A percentile compares a stretch with the other conserved stretches of the same genome.
Evolutionary conservation across 2,888 invertebrate genomes (phyloP).

Genomic region (Desoria tigrina): DNA sequence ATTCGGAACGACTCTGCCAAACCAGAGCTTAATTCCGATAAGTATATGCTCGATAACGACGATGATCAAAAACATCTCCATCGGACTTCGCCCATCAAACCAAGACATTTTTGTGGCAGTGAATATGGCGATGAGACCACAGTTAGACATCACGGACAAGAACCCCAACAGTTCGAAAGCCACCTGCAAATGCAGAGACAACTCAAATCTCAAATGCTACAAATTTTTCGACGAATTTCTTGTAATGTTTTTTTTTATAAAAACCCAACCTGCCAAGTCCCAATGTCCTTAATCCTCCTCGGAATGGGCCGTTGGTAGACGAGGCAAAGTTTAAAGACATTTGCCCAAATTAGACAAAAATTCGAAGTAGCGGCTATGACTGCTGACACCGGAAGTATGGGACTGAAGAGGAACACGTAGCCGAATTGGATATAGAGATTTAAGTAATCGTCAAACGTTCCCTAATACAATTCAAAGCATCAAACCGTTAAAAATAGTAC

Average conservation of each 20-base stretch:
- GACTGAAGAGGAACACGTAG: constrained; percentile 28
- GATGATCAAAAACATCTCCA: constrained; percentile 10
- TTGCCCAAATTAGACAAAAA: constrained; percentile 13
- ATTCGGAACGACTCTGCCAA: constrained; percentile 23
- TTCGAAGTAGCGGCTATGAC: constrained; percentile 19
- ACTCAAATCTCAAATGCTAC: not conserved
- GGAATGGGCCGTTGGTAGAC: constrained; percentile 26
- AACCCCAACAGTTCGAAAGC: constrained; percentile 23
- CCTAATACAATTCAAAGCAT: constrained; percentile 16
- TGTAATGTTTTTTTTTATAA: too few species aligned
- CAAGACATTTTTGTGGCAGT: not conserved
- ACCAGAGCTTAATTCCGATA: constrained; percentile 10
- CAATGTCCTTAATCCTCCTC: constrained; percentile 24
- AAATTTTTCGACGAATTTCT: too few species aligned
- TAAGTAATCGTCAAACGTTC: constrained; percentile 33
- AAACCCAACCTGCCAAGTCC: constrained; percentile 26
- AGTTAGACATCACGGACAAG: constrained; percentile 29
- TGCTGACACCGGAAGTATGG: constrained; percentile 22
- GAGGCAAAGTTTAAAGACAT: constrained; percentile 23
- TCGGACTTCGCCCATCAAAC: not conserved
- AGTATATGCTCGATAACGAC: constrained; percentile 21
- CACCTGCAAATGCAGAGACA: not conserved
- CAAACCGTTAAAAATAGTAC: too few species aligned
- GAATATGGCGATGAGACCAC: constrained; percentile 19
- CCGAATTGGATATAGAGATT: constrained; percentile 32